These are phyloP conservation scores for Pollimyrus isidori DNA, from an alignment of 2,113 vertebrate genomes.

Conservation along the genomic window DNA sequence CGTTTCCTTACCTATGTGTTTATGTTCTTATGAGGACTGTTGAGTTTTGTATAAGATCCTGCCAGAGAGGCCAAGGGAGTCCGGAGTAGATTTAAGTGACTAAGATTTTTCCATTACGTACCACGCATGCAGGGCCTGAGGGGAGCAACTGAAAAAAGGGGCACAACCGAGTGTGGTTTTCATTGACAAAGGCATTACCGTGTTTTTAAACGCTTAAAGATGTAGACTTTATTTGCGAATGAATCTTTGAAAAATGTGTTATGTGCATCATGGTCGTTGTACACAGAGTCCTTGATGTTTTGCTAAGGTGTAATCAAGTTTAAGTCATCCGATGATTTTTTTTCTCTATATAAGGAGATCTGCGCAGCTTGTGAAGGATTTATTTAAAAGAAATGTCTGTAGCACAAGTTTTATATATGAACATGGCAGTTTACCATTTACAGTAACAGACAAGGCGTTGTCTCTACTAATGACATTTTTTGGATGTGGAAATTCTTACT, in stretches of 20 bases:
- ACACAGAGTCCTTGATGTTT: background rate
- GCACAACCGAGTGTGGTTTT: constrained; percentile 27
- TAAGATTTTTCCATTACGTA: constrained; percentile 62
- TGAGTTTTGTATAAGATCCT: constrained; percentile 27
- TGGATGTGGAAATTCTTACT: background rate
- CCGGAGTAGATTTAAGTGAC: constrained; percentile 56
- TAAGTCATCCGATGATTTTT: background rate
- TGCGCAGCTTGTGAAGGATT: background rate
- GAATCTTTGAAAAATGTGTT: background rate
- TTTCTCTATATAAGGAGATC: background rate
- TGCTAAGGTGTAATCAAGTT: background rate
- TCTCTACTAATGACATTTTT: background rate
- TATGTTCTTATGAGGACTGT: constrained; percentile 31
- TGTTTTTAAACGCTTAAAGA: constrained; percentile 27
- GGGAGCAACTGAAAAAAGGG: constrained; percentile 24
- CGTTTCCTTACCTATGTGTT: constrained; percentile 31
- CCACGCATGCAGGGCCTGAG: constrained; percentile 37
- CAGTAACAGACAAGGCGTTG: background rate
- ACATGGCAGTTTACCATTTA: background rate
- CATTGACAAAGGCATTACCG: constrained; percentile 31
- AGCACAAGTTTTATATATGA: background rate
- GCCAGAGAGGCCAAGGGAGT: constrained; percentile 37
- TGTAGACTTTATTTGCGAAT: constrained; percentile 20
- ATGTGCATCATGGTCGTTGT: background rate
- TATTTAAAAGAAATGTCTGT: background rate